phyloP scores from a whole-genome alignment of 2,113 vertebrate species.

The Thunnus thynnus region DNA sequence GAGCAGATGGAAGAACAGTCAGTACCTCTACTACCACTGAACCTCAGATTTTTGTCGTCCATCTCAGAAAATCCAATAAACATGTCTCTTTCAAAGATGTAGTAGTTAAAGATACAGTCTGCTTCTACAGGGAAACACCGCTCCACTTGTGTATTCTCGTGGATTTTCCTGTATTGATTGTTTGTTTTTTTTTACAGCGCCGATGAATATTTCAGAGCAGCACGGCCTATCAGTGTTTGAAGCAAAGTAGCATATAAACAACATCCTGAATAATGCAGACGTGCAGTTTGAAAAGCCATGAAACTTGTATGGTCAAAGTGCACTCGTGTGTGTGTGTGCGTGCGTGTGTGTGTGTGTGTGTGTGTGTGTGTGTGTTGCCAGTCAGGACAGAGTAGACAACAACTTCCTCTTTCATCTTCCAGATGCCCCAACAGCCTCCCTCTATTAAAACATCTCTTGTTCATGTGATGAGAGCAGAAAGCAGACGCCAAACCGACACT shows the following conservation, averaged over 20 bases:
- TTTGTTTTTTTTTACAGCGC: conserved; percentile 14
- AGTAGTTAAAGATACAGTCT: neutral
- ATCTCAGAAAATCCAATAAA: neutral
- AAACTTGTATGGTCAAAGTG: neutral
- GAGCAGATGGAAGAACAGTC: too few species aligned
- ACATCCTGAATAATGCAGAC: conserved; percentile 65
- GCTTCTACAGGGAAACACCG: neutral
- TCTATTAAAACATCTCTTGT: conserved; percentile 36
- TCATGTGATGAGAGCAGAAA: conserved; percentile 24
- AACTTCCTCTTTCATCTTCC: too few species aligned
- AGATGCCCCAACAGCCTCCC: neutral
- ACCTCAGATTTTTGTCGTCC: neutral
- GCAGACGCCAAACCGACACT: neutral
- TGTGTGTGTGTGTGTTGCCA: neutral
- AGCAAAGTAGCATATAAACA: conserved; percentile 26
- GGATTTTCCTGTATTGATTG: conserved; percentile 11
- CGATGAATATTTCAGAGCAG: conserved; percentile 63
- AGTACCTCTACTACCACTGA: neutral
- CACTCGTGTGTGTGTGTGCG: neutral
- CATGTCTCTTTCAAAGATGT: neutral
- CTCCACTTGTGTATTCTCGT: neutral
- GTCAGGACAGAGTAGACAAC: neutral
- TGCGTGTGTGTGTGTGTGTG: neutral
- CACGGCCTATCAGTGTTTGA: conserved; percentile 23
- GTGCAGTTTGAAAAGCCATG: conserved; percentile 10